Conservation (phyloP, 2,888 invertebrate species). For the Andrena camellia region DNA sequence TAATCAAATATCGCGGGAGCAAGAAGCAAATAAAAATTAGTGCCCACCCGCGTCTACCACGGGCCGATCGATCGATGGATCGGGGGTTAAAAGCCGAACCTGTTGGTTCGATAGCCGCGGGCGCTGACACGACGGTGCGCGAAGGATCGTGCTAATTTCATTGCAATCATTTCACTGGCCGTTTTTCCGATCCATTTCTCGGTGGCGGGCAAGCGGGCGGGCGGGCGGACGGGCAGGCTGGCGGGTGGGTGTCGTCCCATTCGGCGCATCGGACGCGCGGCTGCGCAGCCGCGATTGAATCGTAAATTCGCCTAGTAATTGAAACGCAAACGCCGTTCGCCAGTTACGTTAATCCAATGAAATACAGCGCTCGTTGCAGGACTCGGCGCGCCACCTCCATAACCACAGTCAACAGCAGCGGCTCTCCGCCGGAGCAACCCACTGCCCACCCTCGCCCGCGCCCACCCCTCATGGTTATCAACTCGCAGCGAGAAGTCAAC, state of each 20-base stretch:
- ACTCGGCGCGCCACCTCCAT: constrained; percentile 38
- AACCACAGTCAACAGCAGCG: constrained; percentile 44
- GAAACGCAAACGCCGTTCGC: constrained; percentile 77
- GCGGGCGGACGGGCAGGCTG: neutral
- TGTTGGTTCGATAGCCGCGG: neutral
- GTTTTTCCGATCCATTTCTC: constrained; percentile 71
- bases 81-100: neutral
- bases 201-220: neutral
- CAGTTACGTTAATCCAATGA: constrained; percentile 77
- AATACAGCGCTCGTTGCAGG: constrained; percentile 69
- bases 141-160: constrained; percentile 67
- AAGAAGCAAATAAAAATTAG: constrained; percentile 54
- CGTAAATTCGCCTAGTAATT: constrained; percentile 76
- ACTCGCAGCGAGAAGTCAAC: constrained; percentile 76
- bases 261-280: constrained; percentile 48
- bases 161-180: constrained; percentile 68
- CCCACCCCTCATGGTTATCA: constrained; percentile 68
- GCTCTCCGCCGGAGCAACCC: constrained; percentile 17
- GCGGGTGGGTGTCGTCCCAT: constrained; percentile 24
- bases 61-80: no score
- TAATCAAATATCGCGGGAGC: constrained; percentile 38
- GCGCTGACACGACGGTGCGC: constrained; percentile 28
- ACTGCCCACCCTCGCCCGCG: constrained; percentile 16
- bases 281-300: constrained; percentile 73
- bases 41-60: no score